phyloP scores from a whole-genome alignment of 2,888 invertebrate species.

The Morpho helenor region DNA sequence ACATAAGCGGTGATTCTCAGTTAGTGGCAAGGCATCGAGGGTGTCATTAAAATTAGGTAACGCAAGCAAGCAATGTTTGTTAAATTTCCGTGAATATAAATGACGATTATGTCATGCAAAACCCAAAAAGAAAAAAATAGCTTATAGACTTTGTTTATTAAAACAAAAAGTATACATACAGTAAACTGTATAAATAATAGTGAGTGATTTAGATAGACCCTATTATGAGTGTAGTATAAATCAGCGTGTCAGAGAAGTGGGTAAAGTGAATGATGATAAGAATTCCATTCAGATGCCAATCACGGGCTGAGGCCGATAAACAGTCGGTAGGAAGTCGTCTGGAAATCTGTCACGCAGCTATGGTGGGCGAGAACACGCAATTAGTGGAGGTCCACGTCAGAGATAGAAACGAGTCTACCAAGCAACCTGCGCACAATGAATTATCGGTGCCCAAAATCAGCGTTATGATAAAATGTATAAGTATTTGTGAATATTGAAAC shows the following conservation, averaged over 20 bases:
- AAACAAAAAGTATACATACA: too few species aligned
- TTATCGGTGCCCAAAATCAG: slow-evolving; percentile 33
- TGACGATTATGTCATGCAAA: slow-evolving; percentile 33
- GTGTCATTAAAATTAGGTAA: slow-evolving; percentile 50
- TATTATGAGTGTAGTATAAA: slow-evolving; percentile 32
- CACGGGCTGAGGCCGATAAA: slow-evolving; percentile 38
- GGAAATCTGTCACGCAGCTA: slow-evolving; percentile 44
- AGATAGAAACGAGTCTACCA: slow-evolving; percentile 43
- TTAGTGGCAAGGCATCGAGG: slow-evolving; percentile 76
- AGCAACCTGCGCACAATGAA: slow-evolving; percentile 41
- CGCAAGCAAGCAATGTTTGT: slow-evolving; percentile 62
- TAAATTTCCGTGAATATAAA: slow-evolving; percentile 12
- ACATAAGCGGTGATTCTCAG: slow-evolving; percentile 72
- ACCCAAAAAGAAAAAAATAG: slow-evolving; percentile 11
- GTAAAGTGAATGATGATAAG: slow-evolving; percentile 41
- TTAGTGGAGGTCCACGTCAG: slow-evolving; percentile 53
- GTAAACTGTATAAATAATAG: not conserved
- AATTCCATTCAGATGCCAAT: slow-evolving; percentile 48
- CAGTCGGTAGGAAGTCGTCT: slow-evolving; percentile 43
- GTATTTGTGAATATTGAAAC: too few species aligned
- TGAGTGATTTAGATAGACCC: not conserved
- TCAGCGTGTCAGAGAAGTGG: slow-evolving; percentile 31
- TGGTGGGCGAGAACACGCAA: slow-evolving; percentile 56
- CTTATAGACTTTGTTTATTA: too few species aligned
- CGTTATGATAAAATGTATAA: slow-evolving; percentile 3